Evolutionary conservation across 2,888 invertebrate species (phyloP), one percentile per base, ranked within the genome.

Genomic region (Pomacea canaliculata): DNA sequence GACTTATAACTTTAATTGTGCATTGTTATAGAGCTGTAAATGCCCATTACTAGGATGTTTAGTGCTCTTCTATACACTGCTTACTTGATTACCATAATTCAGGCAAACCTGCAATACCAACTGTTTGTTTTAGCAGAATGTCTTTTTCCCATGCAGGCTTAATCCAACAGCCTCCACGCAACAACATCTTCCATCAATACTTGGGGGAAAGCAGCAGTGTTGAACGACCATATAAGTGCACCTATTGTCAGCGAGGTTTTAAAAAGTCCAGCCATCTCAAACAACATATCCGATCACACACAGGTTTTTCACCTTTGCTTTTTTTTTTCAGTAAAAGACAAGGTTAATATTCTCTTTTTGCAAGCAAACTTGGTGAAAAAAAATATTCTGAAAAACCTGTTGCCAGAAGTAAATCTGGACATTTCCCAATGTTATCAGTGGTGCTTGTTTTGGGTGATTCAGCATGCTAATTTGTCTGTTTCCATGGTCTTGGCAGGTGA

Each of bases 191-290:
- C 67, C 86, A 83, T 73, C 85, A 85, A 71, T 88, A 85, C 79
- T 83, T 89, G 23, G 86, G 85, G 23, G 88, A 89, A 70, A 82
- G 83, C 1, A 84, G 85, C 70, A 85, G 85, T 71, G 84, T 82
- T 69, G 89, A 86, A 80, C 89, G 93, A 72, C 93, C 93, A 2
- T 89, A 88, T 85, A 90, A 89, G 77, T 91, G 91, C 83, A 67
- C 70, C 18, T 87, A 87, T 81, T 91, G 91, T 82, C 81, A 85
- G 49, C 89, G 92, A n/a, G 91, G 91, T 12, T 93, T 93, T 87
- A 92, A 92, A 79, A 93, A 93, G 85, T 91, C 92, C 10, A 92
- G 92, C 73, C 93, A 93, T 87, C 90, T 94, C 60, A 93, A 93
- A 83, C 92, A 93, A 73, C 92, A 92, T 80, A 85, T 91, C 60